These are phyloP conservation scores for Elephantulus edwardii DNA, from an alignment of 2,113 vertebrate genomes.

Conservation along the genomic window DNA sequence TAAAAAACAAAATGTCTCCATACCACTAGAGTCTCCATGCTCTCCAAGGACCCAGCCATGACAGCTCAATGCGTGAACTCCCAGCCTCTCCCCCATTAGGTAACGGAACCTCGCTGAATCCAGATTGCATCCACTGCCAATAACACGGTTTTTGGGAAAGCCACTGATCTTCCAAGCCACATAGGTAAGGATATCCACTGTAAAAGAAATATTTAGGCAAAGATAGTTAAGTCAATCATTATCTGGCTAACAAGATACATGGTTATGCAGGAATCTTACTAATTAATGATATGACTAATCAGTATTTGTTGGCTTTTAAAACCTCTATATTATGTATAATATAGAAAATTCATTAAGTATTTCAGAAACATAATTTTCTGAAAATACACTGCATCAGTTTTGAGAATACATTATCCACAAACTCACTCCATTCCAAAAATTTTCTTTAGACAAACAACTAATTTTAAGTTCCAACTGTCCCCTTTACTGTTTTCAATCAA, in stretches of 20 bases:
- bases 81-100: too few species aligned
- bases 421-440: not conserved
- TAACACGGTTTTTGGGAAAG: slow-evolving; percentile 95
- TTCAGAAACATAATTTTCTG: slow-evolving; percentile 12
- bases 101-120: too few species aligned
- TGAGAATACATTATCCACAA: slow-evolving; percentile 8
- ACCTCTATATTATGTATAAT: not conserved
- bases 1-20: slow-evolving; percentile 54
- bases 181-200: slow-evolving; percentile 97
- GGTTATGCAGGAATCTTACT: not conserved
- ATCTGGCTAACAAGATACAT: not conserved
- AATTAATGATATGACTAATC: not conserved
- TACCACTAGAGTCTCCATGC: slow-evolving; percentile 98
- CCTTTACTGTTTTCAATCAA: not conserved
- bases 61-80: slow-evolving; percentile 95
- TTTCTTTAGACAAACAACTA: not conserved
- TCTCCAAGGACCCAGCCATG: slow-evolving; percentile 96
- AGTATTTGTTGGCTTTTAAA: slow-evolving; percentile 27
- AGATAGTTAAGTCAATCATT: not conserved
- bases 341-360: not conserved
- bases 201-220: slow-evolving; percentile 41
- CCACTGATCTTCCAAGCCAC: slow-evolving; percentile 99
- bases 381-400: not conserved
- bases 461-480: not conserved
- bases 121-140: too few species aligned